Percentiles rank a stretch among this genome's conserved stretches.
Conservation (phyloP, 2,113 vertebrate genomes). For the Hiodon alosoides region DNA sequence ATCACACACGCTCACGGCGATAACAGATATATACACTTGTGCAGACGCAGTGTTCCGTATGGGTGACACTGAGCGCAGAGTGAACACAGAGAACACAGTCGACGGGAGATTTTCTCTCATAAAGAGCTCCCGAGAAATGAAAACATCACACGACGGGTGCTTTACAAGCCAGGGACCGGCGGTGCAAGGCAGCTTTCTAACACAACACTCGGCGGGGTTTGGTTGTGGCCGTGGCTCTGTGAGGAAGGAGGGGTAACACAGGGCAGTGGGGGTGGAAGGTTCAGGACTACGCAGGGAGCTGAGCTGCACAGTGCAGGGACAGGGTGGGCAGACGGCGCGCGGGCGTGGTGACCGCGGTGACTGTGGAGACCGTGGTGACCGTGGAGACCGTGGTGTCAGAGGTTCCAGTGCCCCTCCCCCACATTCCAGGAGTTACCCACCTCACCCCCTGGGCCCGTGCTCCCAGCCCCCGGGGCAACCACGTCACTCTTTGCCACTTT, state of each 20-base stretch:
- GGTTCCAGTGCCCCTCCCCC: background rate
- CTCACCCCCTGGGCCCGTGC: conserved; percentile 62
- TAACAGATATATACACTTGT: no score
- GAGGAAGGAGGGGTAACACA: background rate
- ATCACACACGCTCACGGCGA: no score
- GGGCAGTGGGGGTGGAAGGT: background rate
- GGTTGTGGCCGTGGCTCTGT: background rate
- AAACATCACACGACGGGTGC: no score
- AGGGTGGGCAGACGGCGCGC: background rate
- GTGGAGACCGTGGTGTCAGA: background rate
- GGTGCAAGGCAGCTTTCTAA: background rate
- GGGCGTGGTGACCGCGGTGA: background rate
- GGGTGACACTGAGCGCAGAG: no score
- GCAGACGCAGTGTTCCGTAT: no score
- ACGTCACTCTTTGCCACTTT: conserved; percentile 63
- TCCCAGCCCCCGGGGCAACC: conserved; percentile 62
- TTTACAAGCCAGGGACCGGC: no score
- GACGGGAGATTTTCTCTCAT: no score
- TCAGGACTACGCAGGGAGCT: background rate
- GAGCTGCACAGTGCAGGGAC: background rate
- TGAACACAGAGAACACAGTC: no score
- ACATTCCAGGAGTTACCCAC: conserved; percentile 55
- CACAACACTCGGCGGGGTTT: background rate
- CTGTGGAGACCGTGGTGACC: background rate
- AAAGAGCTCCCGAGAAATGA: no score